Conservation (phyloP, 2,888 invertebrate species). For the Artemia sp. region DNA sequence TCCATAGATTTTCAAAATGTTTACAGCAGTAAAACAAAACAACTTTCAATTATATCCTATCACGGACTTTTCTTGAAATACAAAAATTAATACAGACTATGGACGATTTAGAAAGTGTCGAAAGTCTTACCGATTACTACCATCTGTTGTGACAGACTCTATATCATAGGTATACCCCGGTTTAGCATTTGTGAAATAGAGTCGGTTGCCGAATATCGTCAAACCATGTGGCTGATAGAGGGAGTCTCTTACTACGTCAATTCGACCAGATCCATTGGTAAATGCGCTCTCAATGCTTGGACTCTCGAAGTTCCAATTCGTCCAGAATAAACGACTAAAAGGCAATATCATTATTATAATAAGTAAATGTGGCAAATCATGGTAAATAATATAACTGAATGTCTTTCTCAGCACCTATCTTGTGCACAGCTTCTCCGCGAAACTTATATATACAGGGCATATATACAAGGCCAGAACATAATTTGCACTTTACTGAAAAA, state of each 20-base stretch:
- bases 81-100: neutral
- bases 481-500: too few relatives aligned
- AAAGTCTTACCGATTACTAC: neutral
- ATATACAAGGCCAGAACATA: too few relatives aligned
- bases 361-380: neutral
- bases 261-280: neutral
- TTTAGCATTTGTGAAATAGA: neutral
- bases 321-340: conserved; percentile 4
- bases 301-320: neutral
- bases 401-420: too few relatives aligned
- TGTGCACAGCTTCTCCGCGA: too few relatives aligned
- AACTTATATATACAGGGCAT: too few relatives aligned
- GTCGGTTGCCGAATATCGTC: neutral
- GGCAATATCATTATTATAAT: neutral
- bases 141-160: neutral
- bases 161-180: neutral
- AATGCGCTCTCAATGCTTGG: conserved; percentile 13
- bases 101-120: neutral
- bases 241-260: neutral
- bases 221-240: neutral
- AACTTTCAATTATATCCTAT: too few relatives aligned
- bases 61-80: too few relatives aligned
- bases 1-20: too few relatives aligned
- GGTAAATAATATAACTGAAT: too few relatives aligned
- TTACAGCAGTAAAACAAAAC: too few relatives aligned